phyloP scores from a whole-genome alignment of 2,888 invertebrate species.

The Drosophila nigritarsus region DNA sequence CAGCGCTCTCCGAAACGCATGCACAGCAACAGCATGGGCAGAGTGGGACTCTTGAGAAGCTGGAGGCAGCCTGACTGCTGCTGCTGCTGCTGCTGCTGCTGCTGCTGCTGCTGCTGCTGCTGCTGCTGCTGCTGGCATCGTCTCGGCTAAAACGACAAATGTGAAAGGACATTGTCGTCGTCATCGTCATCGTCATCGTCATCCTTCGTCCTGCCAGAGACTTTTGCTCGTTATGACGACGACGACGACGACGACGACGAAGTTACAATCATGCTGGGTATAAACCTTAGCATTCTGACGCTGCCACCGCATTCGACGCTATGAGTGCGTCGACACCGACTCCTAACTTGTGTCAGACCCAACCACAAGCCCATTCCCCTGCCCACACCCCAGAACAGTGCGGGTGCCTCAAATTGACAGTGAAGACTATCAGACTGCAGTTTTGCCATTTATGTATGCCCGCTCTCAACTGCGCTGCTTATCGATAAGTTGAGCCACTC shows the following conservation, averaged over 20 bases:
- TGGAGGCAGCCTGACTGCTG: constrained; percentile 8
- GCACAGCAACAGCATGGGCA: constrained; percentile 11
- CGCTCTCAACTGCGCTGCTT: background rate
- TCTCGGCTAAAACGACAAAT: constrained; percentile 78
- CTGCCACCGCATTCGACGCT: constrained; percentile 41
- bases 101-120: constrained; percentile 32
- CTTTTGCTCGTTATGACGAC: constrained; percentile 65
- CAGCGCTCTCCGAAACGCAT: constrained; percentile 30
- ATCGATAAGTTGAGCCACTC: background rate
- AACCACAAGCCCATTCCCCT: background rate
- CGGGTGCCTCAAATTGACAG: background rate
- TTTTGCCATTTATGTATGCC: background rate
- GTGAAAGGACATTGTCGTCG: constrained; percentile 81
- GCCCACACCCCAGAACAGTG: background rate
- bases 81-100: constrained; percentile 24
- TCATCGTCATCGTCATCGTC: constrained; percentile 39
- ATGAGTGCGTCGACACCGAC: constrained; percentile 79
- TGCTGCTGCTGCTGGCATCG: constrained; percentile 56
- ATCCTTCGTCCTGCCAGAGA: constrained; percentile 57
- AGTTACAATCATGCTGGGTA: constrained; percentile 47
- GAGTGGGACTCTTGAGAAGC: constrained; percentile 2
- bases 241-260: constrained; percentile 50
- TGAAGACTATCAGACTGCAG: background rate
- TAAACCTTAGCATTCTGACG: constrained; percentile 17
- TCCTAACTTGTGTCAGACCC: constrained; percentile 23